Evolutionary conservation across 2,888 invertebrate genomes (phyloP).

Genomic region (Nasonovia ribisnigri): DNA sequence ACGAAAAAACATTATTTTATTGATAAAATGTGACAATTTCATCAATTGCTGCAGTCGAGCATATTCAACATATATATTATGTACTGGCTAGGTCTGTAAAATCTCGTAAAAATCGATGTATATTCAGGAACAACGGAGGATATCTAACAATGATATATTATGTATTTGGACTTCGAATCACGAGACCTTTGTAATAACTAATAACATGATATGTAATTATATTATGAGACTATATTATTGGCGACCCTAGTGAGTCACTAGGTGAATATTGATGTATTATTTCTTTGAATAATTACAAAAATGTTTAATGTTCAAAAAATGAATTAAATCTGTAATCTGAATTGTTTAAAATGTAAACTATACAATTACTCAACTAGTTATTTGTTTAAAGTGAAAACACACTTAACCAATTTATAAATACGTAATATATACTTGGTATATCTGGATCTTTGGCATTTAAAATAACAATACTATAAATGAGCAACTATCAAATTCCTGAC

Average conservation of each 20-base stretch:
- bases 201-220: background rate
- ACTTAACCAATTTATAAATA: background rate
- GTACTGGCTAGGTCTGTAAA: background rate
- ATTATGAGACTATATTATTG: conserved; percentile 5
- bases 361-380: background rate
- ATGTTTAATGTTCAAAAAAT: background rate
- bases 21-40: background rate
- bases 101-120: background rate
- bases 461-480: background rate
- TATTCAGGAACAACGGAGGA: background rate
- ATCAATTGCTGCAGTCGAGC: background rate
- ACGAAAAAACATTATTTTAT: background rate
- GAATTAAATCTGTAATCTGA: background rate
- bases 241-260: background rate
- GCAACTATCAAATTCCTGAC: background rate
- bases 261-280: background rate
- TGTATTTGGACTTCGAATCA: background rate
- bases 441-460: background rate
- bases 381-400: background rate
- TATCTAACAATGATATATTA: background rate
- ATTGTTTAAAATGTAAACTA: background rate
- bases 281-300: background rate
- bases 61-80: background rate
- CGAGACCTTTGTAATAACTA: background rate
- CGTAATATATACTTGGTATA: background rate